A percentile compares a stretch with the other conserved stretches of the same genome.
Conservation (phyloP, 1,140 invertebrate species). For the Psix sp. region DNA sequence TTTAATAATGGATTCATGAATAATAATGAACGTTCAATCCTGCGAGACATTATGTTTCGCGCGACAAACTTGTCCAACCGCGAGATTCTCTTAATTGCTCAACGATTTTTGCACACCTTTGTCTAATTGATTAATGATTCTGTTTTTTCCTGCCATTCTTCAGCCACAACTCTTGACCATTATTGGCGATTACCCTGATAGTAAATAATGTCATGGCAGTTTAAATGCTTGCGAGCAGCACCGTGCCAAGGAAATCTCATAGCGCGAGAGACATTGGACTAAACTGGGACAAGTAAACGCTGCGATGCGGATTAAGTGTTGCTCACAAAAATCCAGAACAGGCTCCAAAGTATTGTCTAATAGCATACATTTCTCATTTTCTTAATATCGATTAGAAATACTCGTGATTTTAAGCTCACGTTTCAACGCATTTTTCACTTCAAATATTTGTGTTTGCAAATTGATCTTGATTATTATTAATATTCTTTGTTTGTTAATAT, state of each 20-base stretch:
- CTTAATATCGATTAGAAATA: no score
- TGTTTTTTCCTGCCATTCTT: neutral
- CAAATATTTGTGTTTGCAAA: no score
- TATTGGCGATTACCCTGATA: slow-evolving; percentile 17
- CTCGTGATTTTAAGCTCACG: no score
- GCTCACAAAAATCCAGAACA: slow-evolving; percentile 17
- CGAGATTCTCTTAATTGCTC: neutral
- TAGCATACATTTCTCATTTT: no score
- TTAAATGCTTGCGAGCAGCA: slow-evolving; percentile 23
- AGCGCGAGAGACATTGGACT: slow-evolving; percentile 41
- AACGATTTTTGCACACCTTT: no score
- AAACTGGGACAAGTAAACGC: slow-evolving; percentile 44
- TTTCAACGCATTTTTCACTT: no score
- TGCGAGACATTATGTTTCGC: no score
- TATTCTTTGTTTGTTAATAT: no score
- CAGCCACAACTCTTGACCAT: neutral
- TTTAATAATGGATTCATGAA: no score
- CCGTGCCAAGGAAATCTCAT: slow-evolving; percentile 50
- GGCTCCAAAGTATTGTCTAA: no score
- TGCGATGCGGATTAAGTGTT: slow-evolving; percentile 36
- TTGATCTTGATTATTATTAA: no score
- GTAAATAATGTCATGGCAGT: slow-evolving; percentile 45
- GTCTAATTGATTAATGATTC: neutral
- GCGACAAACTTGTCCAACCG: no score
- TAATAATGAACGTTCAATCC: slow-evolving; percentile 28